Conservation (phyloP, 2,113 vertebrate genomes). For the Periophthalmodon schlosseri region DNA sequence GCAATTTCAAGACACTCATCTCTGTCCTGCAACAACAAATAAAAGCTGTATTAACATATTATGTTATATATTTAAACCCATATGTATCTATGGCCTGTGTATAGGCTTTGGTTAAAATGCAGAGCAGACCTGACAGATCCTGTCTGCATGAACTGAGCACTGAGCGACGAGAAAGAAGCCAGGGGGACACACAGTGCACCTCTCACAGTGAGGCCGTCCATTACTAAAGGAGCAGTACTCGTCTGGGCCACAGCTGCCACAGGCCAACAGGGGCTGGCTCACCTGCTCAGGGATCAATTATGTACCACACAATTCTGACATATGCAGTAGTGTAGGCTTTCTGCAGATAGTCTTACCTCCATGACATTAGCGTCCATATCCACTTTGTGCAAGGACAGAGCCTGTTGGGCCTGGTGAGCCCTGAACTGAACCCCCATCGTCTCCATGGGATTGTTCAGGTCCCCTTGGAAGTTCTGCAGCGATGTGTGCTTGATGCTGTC, state of each 20-base stretch:
- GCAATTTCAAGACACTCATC: slow-evolving; percentile 85
- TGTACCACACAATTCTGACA: neutral
- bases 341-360: slow-evolving; percentile 51
- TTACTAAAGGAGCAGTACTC: slow-evolving; percentile 86
- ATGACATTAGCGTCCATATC: slow-evolving; percentile 85
- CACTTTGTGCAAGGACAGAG: slow-evolving; percentile 82
- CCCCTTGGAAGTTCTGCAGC: slow-evolving; percentile 78
- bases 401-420: slow-evolving; percentile 79
- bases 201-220: slow-evolving; percentile 80
- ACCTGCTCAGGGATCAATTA: slow-evolving; percentile 38
- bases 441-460: slow-evolving; percentile 79
- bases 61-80: neutral
- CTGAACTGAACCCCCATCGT: slow-evolving; percentile 75
- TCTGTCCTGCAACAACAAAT: slow-evolving; percentile 80
- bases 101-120: neutral
- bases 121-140: slow-evolving; percentile 83
- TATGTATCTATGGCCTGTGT: neutral
- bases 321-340: neutral
- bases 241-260: slow-evolving; percentile 79
- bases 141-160: slow-evolving; percentile 83
- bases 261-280: slow-evolving; percentile 68
- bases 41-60: neutral
- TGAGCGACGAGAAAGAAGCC: slow-evolving; percentile 86
- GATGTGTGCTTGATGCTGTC: slow-evolving; percentile 81
- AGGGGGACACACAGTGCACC: slow-evolving; percentile 83